Base-by-base conservation (phyloP, 1,140 invertebrate genomes). In the Homarus americanus region DNA sequence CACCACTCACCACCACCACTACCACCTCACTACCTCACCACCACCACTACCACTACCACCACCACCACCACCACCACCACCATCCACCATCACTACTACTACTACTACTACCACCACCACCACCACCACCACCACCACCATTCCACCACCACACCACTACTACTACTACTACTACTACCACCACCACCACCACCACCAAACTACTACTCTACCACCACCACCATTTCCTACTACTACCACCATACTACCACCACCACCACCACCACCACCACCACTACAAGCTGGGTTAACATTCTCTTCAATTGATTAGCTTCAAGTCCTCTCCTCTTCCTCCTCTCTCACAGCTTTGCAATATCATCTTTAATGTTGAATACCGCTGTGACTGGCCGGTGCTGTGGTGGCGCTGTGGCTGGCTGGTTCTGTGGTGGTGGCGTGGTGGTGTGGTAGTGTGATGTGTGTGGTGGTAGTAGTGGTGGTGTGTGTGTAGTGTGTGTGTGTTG, bases 331-430 rank as follows among this genome's bases (percentile, higher is more conserved):
- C 58, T 63, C 24, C 24, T 24, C 58, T 63, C 58, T 63, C 58
- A 44, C 12, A 34, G 41, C 78, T 20, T 9, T 32, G 44, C 17
- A 80, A 53, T n/a, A 80, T 80, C 78, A 44, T 44, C 78, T 53
- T 80, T 80, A 80, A 80, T 80, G 78, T 80, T 80, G 78, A 80
- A 80, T 80, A 80, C 78, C 41, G 44, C 44, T 53, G 78, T 32
- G 78, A 44, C 78, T 28, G 78, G 78, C 78, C 12, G 15, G 58
- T 24, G 20, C 12, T 15, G 12, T 4, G 12, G 58, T 20, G 4
- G 58, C 3, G 12, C 12, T 15, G 4, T 24, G 20, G 58, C 0
- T 1, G 15, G 44, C 0, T 63, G 53, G 20, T 63, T 24, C 9
- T 63, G 53, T 63, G 53, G 53, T 63, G 53, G 53, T 15, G 9